Conservation (phyloP, 2,113 vertebrate species). For the Orcinus orca region DNA sequence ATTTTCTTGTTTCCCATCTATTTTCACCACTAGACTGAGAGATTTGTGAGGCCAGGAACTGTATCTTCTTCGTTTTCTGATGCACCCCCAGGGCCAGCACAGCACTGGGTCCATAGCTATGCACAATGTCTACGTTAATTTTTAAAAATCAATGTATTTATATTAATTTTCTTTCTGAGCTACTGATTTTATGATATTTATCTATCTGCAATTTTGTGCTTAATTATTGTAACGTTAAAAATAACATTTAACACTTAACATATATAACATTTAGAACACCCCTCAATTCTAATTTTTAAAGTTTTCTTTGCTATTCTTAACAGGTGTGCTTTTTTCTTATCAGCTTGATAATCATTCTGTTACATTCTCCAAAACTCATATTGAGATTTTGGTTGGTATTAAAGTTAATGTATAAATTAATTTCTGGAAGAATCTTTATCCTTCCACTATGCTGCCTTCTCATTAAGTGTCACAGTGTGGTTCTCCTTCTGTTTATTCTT, state of each 20-base stretch:
- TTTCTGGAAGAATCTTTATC: not conserved
- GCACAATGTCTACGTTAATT: not conserved
- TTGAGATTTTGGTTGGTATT: not conserved
- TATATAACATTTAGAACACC: not conserved
- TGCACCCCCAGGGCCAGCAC: accelerated
- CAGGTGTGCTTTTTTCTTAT: not conserved
- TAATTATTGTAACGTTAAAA: not conserved
- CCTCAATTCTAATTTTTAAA: not conserved
- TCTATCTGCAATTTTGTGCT: not conserved
- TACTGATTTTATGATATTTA: not conserved
- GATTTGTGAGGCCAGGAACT: too few species aligned
- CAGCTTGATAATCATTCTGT: not conserved
- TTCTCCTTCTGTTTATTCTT: not conserved
- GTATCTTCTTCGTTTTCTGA: not conserved
- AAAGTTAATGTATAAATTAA: not conserved
- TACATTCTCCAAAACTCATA: not conserved
- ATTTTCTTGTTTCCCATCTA: not conserved
- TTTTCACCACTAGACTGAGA: not conserved
- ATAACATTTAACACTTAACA: not conserved
- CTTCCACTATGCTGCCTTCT: not conserved
- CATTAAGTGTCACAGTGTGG: not conserved
- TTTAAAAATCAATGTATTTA: not conserved
- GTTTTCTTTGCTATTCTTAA: not conserved
- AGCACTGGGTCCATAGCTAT: too few species aligned
- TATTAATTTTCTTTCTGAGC: not conserved